A percentile compares a stretch with the other conserved stretches of the same genome.
Conservation (phyloP, 1,140 invertebrate species). For the Drosophila gunungcola region DNA sequence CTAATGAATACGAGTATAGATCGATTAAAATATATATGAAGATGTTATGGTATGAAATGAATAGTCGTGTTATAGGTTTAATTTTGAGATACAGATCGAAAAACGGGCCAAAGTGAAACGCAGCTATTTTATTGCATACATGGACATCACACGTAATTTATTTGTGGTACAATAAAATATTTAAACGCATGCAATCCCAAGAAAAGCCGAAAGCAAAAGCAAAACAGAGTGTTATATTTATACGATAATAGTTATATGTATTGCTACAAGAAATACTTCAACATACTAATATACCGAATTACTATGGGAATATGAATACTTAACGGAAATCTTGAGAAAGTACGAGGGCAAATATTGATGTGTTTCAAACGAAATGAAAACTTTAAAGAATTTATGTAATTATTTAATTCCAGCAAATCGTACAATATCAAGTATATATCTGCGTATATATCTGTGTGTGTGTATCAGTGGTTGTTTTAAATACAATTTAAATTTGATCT, state of each 20-base stretch:
- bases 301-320: slow-evolving; percentile 1
- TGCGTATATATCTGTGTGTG: slow-evolving; percentile 27
- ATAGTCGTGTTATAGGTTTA: slow-evolving; percentile 17
- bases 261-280: slow-evolving; percentile 21
- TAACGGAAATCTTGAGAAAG: slow-evolving; percentile 1
- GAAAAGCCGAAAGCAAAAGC: neutral
- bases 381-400: slow-evolving; percentile 54
- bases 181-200: neutral
- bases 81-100: slow-evolving; percentile 10
- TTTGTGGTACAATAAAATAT: slow-evolving; percentile 5
- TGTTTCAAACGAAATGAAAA: slow-evolving; percentile 28
- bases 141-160: neutral
- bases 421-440: slow-evolving; percentile 34
- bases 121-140: slow-evolving; percentile 9
- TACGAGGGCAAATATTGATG: slow-evolving; percentile 35
- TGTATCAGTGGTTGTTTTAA: slow-evolving; percentile 17
- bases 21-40: slow-evolving; percentile 26
- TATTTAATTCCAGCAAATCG: slow-evolving; percentile 25
- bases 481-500: slow-evolving; percentile 10
- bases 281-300: slow-evolving; percentile 17
- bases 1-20: slow-evolving; percentile 24
- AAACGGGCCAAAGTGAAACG: slow-evolving; percentile 16
- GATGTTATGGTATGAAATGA: slow-evolving; percentile 17
- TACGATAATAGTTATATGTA: slow-evolving; percentile 12
- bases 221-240: slow-evolving; percentile 10